Evolutionary conservation across 2,797 vertebrate genomes (phyloP).

Genomic region (Cygnus olor): DNA sequence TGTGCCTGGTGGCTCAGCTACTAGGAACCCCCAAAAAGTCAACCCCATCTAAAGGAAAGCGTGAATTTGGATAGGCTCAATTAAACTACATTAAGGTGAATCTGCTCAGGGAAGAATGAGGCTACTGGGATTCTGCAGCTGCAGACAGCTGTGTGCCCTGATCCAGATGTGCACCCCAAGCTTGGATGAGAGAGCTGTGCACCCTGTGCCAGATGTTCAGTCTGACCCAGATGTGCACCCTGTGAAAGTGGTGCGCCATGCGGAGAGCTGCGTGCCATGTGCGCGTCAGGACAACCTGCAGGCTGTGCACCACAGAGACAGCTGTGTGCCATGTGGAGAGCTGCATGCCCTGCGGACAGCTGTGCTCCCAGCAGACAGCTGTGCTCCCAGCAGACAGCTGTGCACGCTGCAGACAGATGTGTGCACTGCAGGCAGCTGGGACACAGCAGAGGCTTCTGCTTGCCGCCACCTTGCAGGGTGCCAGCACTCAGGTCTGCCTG

Average conservation of each 20-base stretch:
- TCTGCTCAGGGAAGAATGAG: not conserved
- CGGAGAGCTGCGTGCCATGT: not conserved
- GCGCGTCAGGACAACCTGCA: too few species aligned
- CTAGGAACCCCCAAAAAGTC: not conserved
- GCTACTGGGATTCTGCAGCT: not conserved
- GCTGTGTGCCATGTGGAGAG: not conserved
- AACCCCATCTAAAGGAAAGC: not conserved
- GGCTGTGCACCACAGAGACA: not conserved
- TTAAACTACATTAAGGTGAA: not conserved
- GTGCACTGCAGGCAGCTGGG: not conserved
- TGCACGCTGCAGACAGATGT: not conserved
- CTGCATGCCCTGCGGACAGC: not conserved
- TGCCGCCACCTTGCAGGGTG: not conserved
- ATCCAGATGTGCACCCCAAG: not conserved
- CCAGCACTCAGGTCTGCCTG: not conserved
- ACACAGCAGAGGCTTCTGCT: not conserved
- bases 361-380: not conserved
- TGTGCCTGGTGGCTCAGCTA: not conserved
- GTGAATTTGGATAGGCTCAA: not conserved
- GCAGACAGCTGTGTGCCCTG: not conserved
- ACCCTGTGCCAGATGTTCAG: too few species aligned
- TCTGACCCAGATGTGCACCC: not conserved
- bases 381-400: not conserved
- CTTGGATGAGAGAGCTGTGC: not conserved
- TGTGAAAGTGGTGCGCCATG: too few species aligned